These are phyloP conservation scores for Littorina saxatilis DNA, from an alignment of 1,140 invertebrate species.

Conservation along the genomic window DNA sequence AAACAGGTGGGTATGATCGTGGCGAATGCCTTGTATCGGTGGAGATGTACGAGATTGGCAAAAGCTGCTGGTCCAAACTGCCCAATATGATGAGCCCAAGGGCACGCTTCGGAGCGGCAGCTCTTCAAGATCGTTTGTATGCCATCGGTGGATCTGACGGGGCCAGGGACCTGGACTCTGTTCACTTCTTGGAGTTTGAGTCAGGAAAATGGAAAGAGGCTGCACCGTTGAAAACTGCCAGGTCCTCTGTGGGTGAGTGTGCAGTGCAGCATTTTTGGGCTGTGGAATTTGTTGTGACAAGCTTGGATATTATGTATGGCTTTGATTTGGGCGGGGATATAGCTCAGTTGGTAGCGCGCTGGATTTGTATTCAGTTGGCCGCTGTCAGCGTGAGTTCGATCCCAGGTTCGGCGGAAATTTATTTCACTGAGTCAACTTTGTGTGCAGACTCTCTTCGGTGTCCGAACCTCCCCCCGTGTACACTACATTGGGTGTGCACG, in stretches of 20 bases:
- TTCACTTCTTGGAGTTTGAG: slow-evolving; percentile 82
- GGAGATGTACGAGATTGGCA: slow-evolving; percentile 84
- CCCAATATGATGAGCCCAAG: slow-evolving; percentile 84
- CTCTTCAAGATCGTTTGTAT: slow-evolving; percentile 82
- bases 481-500: too few relatives aligned
- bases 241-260: slow-evolving; percentile 62
- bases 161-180: slow-evolving; percentile 83
- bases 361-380: too few relatives aligned
- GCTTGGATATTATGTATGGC: too few relatives aligned
- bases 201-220: slow-evolving; percentile 81
- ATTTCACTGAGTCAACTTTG: too few relatives aligned
- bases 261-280: too few relatives aligned
- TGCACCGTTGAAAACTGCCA: slow-evolving; percentile 79
- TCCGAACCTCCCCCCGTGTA: too few relatives aligned
- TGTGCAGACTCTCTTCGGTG: too few relatives aligned
- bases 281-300: too few relatives aligned
- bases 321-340: too few relatives aligned
- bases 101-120: slow-evolving; percentile 84
- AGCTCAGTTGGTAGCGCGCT: too few relatives aligned
- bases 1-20: slow-evolving; percentile 89
- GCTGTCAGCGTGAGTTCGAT: too few relatives aligned
- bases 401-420: too few relatives aligned
- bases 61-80: slow-evolving; percentile 83
- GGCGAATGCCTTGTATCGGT: slow-evolving; percentile 87
- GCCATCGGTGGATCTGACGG: slow-evolving; percentile 88